phyloP scores from a whole-genome alignment of 1,140 invertebrate genomes.

The Drosophila teissieri region DNA sequence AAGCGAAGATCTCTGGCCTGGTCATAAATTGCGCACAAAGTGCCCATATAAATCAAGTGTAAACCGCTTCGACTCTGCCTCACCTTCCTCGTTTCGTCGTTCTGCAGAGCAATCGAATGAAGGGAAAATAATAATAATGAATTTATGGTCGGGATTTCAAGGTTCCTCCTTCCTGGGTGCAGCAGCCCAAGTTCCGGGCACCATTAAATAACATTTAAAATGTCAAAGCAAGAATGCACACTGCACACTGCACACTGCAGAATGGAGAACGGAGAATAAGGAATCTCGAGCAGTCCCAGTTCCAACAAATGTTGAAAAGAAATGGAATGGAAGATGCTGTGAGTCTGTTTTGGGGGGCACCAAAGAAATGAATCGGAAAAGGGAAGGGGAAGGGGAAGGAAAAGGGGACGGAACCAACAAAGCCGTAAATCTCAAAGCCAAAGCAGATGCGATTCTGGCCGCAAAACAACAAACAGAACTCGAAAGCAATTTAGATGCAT shows the following conservation, averaged over 20 bases:
- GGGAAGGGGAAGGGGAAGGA: neutral
- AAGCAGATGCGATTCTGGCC: slow-evolving; percentile 37
- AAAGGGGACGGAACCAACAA: slow-evolving; percentile 47
- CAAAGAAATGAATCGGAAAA: slow-evolving; percentile 27
- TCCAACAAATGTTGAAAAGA: slow-evolving; percentile 64
- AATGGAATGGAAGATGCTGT: slow-evolving; percentile 63
- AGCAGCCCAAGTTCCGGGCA: slow-evolving; percentile 16
- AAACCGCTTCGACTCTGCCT: slow-evolving; percentile 24
- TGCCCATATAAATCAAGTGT: slow-evolving; percentile 49
- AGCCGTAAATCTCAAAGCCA: slow-evolving; percentile 76
- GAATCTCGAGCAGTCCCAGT: slow-evolving; percentile 20
- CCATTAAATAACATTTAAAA: slow-evolving; percentile 80
- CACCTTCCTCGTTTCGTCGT: neutral
- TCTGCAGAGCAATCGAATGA: neutral
- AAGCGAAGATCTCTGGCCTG: neutral
- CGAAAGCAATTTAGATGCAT: slow-evolving; percentile 74
- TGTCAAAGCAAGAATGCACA: slow-evolving; percentile 58
- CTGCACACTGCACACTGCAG: neutral
- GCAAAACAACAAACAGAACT: slow-evolving; percentile 72
- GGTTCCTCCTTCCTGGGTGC: neutral
- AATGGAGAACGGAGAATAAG: neutral
- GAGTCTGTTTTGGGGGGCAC: neutral
- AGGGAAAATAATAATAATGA: slow-evolving; percentile 51
- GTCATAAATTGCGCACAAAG: slow-evolving; percentile 45
- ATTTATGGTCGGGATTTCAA: slow-evolving; percentile 29